Conservation (phyloP, 2,888 invertebrate species). For the Gymnosoma rotundatum region DNA sequence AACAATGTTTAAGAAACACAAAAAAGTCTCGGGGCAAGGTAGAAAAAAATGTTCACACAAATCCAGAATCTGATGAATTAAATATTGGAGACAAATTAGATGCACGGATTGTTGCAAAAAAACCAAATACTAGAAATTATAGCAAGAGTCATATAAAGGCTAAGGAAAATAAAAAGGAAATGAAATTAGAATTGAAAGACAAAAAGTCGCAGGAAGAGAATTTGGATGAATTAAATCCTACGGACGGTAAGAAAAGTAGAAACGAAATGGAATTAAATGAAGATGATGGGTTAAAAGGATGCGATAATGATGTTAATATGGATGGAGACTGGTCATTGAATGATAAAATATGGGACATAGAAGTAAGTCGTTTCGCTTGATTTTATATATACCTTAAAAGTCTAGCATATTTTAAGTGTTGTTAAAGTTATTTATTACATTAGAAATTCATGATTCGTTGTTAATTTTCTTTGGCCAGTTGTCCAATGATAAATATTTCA, state of each 20-base stretch:
- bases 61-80: neutral
- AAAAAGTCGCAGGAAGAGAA: neutral
- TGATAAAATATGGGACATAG: conserved; percentile 23
- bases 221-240: neutral
- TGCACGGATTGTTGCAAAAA: conserved; percentile 16
- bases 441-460: too few relatives aligned
- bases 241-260: neutral
- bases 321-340: conserved; percentile 55
- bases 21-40: neutral
- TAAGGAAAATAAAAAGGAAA: neutral
- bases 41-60: neutral
- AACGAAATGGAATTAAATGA: conserved; percentile 15
- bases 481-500: too few relatives aligned
- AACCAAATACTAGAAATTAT: conserved; percentile 43
- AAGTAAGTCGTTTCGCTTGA: conserved; percentile 21
- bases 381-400: neutral
- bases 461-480: too few relatives aligned
- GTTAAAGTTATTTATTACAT: too few relatives aligned
- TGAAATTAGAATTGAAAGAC: conserved; percentile 4
- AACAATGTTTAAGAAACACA: conserved; percentile 40
- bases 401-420: too few relatives aligned
- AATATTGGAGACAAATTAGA: conserved; percentile 28
- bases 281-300: conserved; percentile 11
- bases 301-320: conserved; percentile 48
- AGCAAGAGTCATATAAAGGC: conserved; percentile 3